A percentile compares a stretch with the other conserved stretches of the same genome.
Evolutionary conservation across 2,888 invertebrate genomes (phyloP).

Genomic region (Iselma pallidipennis): DNA sequence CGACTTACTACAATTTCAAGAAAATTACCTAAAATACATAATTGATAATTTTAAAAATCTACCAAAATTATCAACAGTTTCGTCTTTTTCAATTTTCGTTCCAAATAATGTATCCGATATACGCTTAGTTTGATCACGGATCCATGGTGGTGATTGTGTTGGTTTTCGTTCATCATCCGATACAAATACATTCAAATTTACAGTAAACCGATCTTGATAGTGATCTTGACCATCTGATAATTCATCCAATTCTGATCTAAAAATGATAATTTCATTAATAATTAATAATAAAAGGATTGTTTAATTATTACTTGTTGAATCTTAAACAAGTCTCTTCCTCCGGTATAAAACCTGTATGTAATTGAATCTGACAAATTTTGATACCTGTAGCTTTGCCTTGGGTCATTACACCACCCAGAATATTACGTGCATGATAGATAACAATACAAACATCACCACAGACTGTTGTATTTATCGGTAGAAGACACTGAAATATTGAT

Average conservation of each 20-base stretch:
- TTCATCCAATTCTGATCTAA: slow-evolving; percentile 78
- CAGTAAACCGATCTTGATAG: slow-evolving; percentile 71
- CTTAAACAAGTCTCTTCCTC: slow-evolving; percentile 75
- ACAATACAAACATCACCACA: slow-evolving; percentile 84
- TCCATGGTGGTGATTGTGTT: slow-evolving; percentile 74
- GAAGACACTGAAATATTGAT: slow-evolving; percentile 42
- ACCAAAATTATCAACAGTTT: slow-evolving; percentile 84
- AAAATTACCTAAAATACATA: slow-evolving; percentile 21
- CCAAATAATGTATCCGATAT: slow-evolving; percentile 69
- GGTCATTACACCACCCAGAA: slow-evolving; percentile 70
- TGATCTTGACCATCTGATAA: slow-evolving; percentile 68
- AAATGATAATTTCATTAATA: slow-evolving; percentile 16
- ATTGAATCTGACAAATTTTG: slow-evolving; percentile 84
- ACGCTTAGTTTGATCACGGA: slow-evolving; percentile 66
- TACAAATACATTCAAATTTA: slow-evolving; percentile 72
- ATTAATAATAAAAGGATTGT: background rate
- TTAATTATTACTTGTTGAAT: slow-evolving; percentile 45
- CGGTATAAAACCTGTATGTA: slow-evolving; percentile 86
- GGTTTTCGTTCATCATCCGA: slow-evolving; percentile 71
- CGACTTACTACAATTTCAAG: slow-evolving; percentile 53
- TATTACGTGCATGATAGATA: slow-evolving; percentile 85
- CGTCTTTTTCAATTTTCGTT: slow-evolving; percentile 78
- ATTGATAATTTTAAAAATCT: slow-evolving; percentile 36
- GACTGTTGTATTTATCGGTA: slow-evolving; percentile 78
- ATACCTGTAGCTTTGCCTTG: slow-evolving; percentile 77